phyloP scores from a whole-genome alignment of 2,797 vertebrate genomes.

The Hypotaenidia philippensis region DNA sequence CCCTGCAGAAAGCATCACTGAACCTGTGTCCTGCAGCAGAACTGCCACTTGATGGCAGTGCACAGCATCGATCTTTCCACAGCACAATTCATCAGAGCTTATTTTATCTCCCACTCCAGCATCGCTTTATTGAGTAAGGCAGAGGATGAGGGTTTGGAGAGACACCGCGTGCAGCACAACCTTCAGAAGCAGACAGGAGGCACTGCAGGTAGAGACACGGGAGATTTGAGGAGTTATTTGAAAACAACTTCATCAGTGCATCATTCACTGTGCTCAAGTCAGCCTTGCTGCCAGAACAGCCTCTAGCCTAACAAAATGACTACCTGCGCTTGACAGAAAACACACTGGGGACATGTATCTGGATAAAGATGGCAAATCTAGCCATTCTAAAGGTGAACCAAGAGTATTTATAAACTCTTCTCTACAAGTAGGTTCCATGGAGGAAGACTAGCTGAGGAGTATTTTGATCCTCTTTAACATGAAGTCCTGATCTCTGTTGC shows the following conservation, averaged over 20 bases:
- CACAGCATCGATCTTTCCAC: not conserved
- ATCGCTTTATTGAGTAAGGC: not conserved
- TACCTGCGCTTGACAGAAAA: not conserved
- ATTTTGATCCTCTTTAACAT: not conserved
- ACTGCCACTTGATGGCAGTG: conserved; percentile 63
- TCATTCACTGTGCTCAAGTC: not conserved
- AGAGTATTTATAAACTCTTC: not conserved
- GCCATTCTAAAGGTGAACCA: not conserved
- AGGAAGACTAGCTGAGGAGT: not conserved
- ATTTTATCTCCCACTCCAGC: not conserved
- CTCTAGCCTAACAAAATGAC: not conserved
- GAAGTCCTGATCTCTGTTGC: not conserved
- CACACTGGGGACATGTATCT: not conserved
- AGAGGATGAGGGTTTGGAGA: rapidly evolving
- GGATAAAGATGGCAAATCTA: not conserved
- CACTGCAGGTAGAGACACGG: not conserved
- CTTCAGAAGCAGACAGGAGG: not conserved
- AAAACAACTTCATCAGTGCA: not conserved
- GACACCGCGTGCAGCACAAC: not conserved
- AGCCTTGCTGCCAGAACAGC: not conserved
- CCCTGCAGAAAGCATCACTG: not conserved
- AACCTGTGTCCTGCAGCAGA: not conserved
- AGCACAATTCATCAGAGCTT: not conserved
- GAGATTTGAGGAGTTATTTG: not conserved
- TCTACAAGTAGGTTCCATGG: not conserved